These are phyloP conservation scores for Vanessa atalanta DNA, from an alignment of 1,140 invertebrate species.

Conservation along the genomic window DNA sequence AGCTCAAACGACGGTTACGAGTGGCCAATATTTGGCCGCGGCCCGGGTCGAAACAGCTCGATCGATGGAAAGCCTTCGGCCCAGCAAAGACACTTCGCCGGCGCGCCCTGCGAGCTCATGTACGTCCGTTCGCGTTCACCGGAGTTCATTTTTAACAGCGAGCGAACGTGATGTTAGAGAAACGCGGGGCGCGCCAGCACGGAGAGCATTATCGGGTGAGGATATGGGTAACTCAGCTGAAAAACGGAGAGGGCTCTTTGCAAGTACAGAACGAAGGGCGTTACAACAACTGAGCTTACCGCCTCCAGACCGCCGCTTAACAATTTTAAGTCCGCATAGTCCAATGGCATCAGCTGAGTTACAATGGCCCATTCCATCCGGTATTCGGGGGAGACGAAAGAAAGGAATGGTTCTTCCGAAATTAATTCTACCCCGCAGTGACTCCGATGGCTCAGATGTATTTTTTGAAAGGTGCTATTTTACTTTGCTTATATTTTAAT, in stretches of 20 bases:
- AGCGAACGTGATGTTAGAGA: constrained; percentile 84
- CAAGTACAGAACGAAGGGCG: constrained; percentile 82
- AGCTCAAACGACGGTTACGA: constrained; percentile 71
- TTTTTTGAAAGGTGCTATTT: constrained; percentile 81
- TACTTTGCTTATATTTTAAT: background rate
- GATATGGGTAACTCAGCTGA: constrained; percentile 82
- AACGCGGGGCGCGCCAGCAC: constrained; percentile 81
- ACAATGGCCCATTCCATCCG: constrained; percentile 82
- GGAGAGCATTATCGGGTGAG: constrained; percentile 83
- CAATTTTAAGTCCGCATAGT: constrained; percentile 88
- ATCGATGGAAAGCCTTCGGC: constrained; percentile 86
- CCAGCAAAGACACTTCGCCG: constrained; percentile 78
- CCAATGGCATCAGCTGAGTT: constrained; percentile 83
- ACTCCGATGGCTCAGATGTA: constrained; percentile 84
- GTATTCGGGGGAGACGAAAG: constrained; percentile 85
- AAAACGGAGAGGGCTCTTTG: constrained; percentile 84
- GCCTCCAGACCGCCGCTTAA: constrained; percentile 84
- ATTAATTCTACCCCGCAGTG: constrained; percentile 86
- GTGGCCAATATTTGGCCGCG: constrained; percentile 82
- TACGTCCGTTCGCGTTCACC: constrained; percentile 70
- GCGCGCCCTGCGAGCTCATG: constrained; percentile 75
- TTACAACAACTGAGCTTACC: constrained; percentile 86
- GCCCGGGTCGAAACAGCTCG: constrained; percentile 83
- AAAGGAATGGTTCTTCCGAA: constrained; percentile 88
- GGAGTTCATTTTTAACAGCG: constrained; percentile 83